Evolutionary conservation across 2,797 vertebrate species (phyloP), one percentile per base, ranked within the genome.

Genomic region (Lutjanus argentimaculatus): DNA sequence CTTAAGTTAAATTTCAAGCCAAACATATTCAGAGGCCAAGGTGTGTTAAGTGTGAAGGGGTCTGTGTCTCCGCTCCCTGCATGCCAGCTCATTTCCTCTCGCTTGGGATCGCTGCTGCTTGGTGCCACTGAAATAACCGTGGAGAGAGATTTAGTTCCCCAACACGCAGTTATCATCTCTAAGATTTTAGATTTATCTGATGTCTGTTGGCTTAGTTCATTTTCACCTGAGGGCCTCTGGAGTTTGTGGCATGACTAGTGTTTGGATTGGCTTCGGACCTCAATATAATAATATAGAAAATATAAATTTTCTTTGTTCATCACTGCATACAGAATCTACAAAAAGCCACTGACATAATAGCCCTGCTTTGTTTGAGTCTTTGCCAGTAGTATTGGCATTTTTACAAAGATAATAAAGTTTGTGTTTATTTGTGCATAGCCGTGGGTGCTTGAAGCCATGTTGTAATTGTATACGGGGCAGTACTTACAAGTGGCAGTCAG

Each of bases 31-130:
- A 6, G 61, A 71, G 46, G 68, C 80, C 52, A 21, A 52, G 55
- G 79, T 76, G 74, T 82, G 43, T 69, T 66, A 43, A 62, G 72
- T 49, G 75, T 76, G 71, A 76, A 71, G 52, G 66, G 21, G 66
- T 68, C 75, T 58, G 7, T 73, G 45, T 79, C 51, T 72, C 16
- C 57, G 51, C 68, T 77, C 16, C 30, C 49, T 42, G 51, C 59
- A 21, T 67, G 79, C 68, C 52, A 82, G 61, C 75, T 87, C 55
- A 75, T 85, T 90, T 84, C 85, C 77, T 77, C 52, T 65, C 8
- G 52, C 73, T 80, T 57, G 53, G 51, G 66, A 66, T 64, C 49
- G 63, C 46, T 73, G 17, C 64, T 69, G 77, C 59, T 75, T 45
- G 25, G 13, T 73, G 69, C 52, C 53, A 40, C 70, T 74, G 21